Percentiles rank a stretch among this genome's conserved stretches.
These are phyloP conservation scores for Archips crataeganus DNA, from an alignment of 2,888 invertebrate species.

Conservation along the genomic window DNA sequence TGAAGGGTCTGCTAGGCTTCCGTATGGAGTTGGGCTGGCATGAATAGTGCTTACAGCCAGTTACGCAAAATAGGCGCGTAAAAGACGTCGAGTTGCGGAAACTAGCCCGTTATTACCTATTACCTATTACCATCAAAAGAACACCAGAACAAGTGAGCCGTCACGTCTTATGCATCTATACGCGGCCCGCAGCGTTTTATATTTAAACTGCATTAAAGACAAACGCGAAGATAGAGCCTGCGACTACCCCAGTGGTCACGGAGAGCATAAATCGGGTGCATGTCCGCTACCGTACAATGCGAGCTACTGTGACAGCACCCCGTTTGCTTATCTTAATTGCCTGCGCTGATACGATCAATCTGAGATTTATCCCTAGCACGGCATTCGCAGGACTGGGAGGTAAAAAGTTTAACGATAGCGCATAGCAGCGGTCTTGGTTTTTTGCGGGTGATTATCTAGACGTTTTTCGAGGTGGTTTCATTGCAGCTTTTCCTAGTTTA, in stretches of 20 bases:
- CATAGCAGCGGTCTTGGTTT: conserved; percentile 28
- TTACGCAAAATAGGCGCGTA: no score
- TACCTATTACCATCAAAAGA: no score
- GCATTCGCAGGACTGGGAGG: conserved; percentile 64
- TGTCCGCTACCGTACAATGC: conserved; percentile 67
- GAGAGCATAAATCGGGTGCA: conserved; percentile 67
- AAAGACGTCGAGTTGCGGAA: no score
- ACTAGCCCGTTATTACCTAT: no score
- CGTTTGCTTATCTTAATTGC: conserved; percentile 82
- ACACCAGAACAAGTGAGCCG: no score
- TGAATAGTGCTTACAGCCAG: no score
- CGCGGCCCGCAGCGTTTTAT: not conserved
- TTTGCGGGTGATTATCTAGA: conserved; percentile 33
- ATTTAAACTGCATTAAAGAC: not conserved
- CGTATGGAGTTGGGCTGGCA: no score
- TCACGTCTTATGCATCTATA: no score
- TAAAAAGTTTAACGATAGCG: conserved; percentile 72
- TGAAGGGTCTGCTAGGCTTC: no score
- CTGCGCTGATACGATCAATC: conserved; percentile 73
- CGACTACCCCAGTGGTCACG: conserved; percentile 50
- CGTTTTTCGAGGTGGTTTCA: not conserved
- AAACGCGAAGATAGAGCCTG: not conserved
- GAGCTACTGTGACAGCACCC: conserved; percentile 74
- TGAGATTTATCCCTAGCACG: conserved; percentile 74
- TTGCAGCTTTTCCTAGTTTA: not conserved